These are phyloP conservation scores for Chymomyza costata DNA, from an alignment of 1,140 invertebrate genomes.

Conservation along the genomic window DNA sequence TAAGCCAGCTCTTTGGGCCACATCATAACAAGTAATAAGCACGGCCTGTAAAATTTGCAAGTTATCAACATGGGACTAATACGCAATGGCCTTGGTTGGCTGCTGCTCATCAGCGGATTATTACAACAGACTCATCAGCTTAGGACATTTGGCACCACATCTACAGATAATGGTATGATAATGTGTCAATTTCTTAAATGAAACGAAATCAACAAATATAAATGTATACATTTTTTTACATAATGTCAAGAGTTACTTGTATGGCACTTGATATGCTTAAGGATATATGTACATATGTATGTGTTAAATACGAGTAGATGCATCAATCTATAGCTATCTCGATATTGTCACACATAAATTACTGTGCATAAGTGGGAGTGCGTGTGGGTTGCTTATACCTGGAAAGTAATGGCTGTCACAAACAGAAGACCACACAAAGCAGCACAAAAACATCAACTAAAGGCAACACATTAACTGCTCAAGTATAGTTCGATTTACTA, in stretches of 20 bases:
- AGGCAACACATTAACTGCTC: conserved; percentile 31
- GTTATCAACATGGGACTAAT: conserved; percentile 61
- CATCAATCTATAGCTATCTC: no score
- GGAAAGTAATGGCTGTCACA: no score
- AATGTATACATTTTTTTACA: conserved; percentile 17
- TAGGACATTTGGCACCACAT: conserved; percentile 6
- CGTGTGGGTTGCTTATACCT: no score
- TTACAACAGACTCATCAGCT: conserved; percentile 23
- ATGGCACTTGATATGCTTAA: conserved; percentile 7
- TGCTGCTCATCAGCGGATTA: conserved; percentile 55
- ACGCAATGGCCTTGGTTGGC: conserved; percentile 45
- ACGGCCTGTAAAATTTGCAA: conserved; percentile 23
- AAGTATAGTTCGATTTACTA: conserved; percentile 54
- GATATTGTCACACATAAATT: no score
- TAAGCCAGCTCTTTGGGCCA: conserved; percentile 46
- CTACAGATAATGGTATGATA: conserved; percentile 14
- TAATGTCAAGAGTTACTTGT: conserved; percentile 17
- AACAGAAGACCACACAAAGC: no score
- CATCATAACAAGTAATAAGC: conserved; percentile 34
- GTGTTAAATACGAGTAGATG: no score
- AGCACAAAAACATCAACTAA: conserved; percentile 5
- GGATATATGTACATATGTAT: no score
- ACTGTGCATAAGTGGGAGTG: no score
- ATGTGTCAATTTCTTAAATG: background rate
- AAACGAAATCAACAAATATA: conserved; percentile 12